Percentiles rank a stretch among this genome's conserved stretches.
Evolutionary conservation across 2,888 invertebrate species (phyloP).

Genomic region (Eurytoma adleriae): DNA sequence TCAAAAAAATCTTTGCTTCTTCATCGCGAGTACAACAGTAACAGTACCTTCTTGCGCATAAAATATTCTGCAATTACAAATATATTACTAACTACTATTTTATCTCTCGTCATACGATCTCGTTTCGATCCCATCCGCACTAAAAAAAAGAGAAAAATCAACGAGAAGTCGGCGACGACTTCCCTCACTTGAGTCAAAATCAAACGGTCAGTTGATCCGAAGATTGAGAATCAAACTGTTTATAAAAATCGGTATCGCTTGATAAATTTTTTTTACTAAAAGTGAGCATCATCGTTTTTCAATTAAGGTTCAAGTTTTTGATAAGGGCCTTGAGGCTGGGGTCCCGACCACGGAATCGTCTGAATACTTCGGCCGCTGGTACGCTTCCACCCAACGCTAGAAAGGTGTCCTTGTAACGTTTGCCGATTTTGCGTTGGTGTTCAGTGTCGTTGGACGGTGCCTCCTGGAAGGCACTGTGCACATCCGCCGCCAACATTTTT

Average conservation of each 20-base stretch:
- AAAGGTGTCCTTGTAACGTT: conserved; percentile 88
- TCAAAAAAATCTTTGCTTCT: conserved; percentile 8
- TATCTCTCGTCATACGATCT: background rate
- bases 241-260: no score
- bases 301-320: conserved; percentile 78
- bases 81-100: conserved; percentile 16
- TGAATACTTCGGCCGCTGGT: conserved; percentile 90
- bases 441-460: conserved; percentile 76
- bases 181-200: no score
- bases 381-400: conserved; percentile 89
- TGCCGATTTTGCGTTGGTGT: conserved; percentile 80
- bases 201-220: no score
- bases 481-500: conserved; percentile 92
- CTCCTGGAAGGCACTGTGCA: conserved; percentile 90
- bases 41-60: conserved; percentile 19
- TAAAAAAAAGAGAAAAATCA: conserved; percentile 11
- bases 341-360: conserved; percentile 94
- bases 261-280: background rate
- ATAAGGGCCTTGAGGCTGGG: conserved; percentile 90
- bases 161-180: no score
- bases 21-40: conserved; percentile 1
- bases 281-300: background rate
- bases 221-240: no score
- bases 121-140: background rate
- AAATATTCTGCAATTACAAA: conserved; percentile 29